These are phyloP conservation scores for Drosophila punjabiensis DNA, from an alignment of 1,140 invertebrate genomes.

Conservation along the genomic window DNA sequence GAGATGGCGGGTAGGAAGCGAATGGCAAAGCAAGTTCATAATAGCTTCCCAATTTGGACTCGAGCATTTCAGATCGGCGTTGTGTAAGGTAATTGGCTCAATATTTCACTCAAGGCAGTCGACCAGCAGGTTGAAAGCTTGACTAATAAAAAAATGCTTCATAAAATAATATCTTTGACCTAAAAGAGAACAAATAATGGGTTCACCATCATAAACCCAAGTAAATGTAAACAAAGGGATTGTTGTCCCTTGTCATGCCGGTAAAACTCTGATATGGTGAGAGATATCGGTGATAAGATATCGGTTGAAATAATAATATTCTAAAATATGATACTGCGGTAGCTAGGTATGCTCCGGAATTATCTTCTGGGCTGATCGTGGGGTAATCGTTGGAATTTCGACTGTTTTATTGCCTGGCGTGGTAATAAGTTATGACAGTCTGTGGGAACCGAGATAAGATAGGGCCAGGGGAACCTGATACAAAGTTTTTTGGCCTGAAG, in stretches of 20 bases:
- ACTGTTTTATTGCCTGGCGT: constrained; percentile 20
- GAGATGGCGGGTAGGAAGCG: constrained; percentile 34
- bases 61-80: constrained; percentile 42
- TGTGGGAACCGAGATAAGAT: constrained; percentile 45
- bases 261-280: constrained; percentile 33
- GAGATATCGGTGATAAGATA: constrained; percentile 43
- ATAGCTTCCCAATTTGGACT: constrained; percentile 63
- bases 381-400: constrained; percentile 31
- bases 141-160: constrained; percentile 40
- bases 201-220: constrained; percentile 15
- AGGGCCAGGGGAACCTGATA: constrained; percentile 11
- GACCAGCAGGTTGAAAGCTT: constrained; percentile 34
- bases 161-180: constrained; percentile 51
- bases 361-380: constrained; percentile 15
- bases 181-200: constrained; percentile 37
- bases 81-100: constrained; percentile 64
- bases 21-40: constrained; percentile 58
- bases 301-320: constrained; percentile 9
- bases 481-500: constrained; percentile 11
- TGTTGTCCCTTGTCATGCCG: constrained; percentile 18
- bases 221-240: constrained; percentile 51
- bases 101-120: constrained; percentile 56
- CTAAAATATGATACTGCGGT: constrained; percentile 3
- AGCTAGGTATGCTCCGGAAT: constrained; percentile 9
- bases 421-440: constrained; percentile 44